Percentiles rank a stretch among this genome's conserved stretches.
Evolutionary conservation across 2,113 vertebrate genomes (phyloP).

Genomic region (Nesogale talazaci): DNA sequence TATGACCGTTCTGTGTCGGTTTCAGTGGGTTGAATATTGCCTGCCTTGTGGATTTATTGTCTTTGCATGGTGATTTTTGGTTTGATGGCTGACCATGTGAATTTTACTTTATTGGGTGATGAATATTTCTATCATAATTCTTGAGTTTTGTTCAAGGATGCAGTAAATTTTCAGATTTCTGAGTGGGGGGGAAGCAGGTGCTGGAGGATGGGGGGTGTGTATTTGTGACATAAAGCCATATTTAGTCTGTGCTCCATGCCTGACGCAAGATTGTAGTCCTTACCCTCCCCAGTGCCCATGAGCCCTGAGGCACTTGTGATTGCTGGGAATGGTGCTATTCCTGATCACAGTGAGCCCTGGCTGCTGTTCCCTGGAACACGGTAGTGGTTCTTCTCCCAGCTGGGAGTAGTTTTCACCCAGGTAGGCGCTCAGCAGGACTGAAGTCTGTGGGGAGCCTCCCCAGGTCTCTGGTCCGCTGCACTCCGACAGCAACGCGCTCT

Average conservation of each 20-base stretch:
- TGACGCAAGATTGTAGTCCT: neutral
- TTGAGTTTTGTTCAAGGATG: constrained; percentile 17
- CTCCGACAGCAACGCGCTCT: neutral
- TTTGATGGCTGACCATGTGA: too few relatives aligned
- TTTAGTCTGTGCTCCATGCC: neutral
- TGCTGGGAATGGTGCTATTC: neutral
- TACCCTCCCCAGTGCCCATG: neutral
- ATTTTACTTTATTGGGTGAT: neutral
- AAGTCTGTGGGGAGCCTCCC: too few relatives aligned
- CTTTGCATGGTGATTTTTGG: neutral
- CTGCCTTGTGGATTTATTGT: neutral
- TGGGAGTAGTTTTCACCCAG: neutral
- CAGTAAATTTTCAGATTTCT: neutral
- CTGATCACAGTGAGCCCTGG: neutral
- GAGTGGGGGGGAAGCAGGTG: too few relatives aligned
- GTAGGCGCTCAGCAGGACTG: neutral
- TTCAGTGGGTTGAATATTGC: neutral
- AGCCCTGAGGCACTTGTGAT: neutral
- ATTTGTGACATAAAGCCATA: neutral
- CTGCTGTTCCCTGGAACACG: rapidly evolving
- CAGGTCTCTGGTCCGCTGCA: too few relatives aligned
- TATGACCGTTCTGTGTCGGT: neutral
- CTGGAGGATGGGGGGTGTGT: neutral
- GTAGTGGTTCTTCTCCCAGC: neutral
- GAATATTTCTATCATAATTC: neutral